Conservation (phyloP, 2,113 vertebrate genomes). For the Marmota monax region DNA sequence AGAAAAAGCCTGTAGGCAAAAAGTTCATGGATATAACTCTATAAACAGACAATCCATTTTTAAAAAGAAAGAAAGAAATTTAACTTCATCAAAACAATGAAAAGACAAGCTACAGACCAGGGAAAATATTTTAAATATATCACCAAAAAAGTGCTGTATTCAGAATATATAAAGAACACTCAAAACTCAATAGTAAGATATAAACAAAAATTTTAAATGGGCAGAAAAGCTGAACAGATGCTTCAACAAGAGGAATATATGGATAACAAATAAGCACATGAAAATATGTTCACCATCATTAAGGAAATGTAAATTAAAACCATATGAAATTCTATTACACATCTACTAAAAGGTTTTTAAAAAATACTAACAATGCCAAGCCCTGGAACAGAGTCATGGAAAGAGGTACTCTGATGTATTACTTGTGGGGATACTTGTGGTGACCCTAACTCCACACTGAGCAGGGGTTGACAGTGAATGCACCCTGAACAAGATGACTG, state of each 20-base stretch:
- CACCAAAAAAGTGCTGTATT: neutral
- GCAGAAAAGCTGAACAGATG: neutral
- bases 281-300: constrained; percentile 13
- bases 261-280: constrained; percentile 7
- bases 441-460: neutral
- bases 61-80: neutral
- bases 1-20: neutral
- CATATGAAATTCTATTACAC: neutral
- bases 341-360: neutral
- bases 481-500: neutral
- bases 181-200: neutral
- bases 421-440: neutral
- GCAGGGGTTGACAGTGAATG: neutral
- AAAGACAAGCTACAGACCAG: neutral
- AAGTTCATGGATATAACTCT: neutral
- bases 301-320: constrained; percentile 5
- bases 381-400: neutral
- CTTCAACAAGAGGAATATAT: neutral
- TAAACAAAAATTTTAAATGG: constrained; percentile 18
- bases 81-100: neutral
- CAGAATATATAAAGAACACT: neutral
- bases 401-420: neutral
- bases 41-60: neutral
- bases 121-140: neutral
- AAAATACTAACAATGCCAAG: neutral